These are phyloP conservation scores for Sminthopsis crassicaudata DNA, from an alignment of 2,113 vertebrate genomes.

Conservation along the genomic window DNA sequence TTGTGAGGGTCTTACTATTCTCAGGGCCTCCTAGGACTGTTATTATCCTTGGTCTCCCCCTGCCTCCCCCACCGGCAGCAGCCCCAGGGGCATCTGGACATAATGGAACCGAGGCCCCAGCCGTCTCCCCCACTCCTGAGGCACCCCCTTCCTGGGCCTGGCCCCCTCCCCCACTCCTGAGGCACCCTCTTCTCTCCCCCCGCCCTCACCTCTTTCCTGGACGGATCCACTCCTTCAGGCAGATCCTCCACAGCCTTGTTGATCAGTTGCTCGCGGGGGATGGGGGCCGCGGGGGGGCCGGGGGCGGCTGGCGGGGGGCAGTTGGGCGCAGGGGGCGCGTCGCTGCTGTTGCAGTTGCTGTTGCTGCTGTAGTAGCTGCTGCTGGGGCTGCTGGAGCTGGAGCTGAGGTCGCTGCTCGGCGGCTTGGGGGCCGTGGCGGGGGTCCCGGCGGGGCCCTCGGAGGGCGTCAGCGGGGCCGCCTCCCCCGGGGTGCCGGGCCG, in stretches of 20 bases:
- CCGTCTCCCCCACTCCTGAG: not conserved
- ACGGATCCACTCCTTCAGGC: constrained; percentile 86
- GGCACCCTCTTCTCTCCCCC: not conserved
- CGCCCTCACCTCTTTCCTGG: constrained; percentile 86
- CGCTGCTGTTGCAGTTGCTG: constrained; percentile 16
- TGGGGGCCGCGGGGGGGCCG: not conserved
- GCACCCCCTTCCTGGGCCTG: not conserved
- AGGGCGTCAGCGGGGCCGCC: constrained; percentile 41
- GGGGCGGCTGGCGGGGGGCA: not conserved
- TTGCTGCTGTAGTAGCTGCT: not conserved
- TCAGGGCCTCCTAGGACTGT: no score
- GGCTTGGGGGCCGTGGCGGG: constrained; percentile 53
- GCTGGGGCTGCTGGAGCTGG: constrained; percentile 21
- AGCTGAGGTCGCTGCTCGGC: constrained; percentile 19
- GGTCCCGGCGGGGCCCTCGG: not conserved
- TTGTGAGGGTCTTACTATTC: no score
- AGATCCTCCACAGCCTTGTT: constrained; percentile 83
- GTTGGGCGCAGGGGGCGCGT: not conserved
- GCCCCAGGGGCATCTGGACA: no score
- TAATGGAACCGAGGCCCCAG: no score
- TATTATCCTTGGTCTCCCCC: no score
- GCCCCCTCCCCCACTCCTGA: not conserved
- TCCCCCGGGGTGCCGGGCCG: constrained; percentile 30
- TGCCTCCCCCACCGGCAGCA: no score
- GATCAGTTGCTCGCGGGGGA: constrained; percentile 81